Evolutionary conservation across 2,113 vertebrate species (phyloP), one percentile per base, ranked within the genome.

Genomic region (Crotophaga sulcirostris): DNA sequence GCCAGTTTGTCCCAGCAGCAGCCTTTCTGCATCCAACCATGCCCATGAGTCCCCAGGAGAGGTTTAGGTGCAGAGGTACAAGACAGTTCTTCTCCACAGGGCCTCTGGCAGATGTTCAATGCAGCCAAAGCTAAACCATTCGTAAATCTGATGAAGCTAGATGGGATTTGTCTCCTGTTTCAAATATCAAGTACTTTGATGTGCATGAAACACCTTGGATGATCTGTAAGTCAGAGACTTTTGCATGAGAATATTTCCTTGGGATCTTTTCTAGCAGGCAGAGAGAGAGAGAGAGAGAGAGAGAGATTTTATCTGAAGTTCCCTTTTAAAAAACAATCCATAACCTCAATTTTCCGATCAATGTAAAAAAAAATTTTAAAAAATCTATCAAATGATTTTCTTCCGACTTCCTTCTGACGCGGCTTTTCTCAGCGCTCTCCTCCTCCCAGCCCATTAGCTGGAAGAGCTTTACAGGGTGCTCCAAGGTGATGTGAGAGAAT

Each of bases 391-490:
- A 54, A 84, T 94, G 24, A 75, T 89, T 86, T 90, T 94, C 70
- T 56, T 79, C 75, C 81, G 76, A 54, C 70, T 86, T 79, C 79
- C 62, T 92, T 88, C 86, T 95, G 83, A 56, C 68, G 52, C n/a
- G 58, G 54, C 51, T 91, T 93, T 90, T 42, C 64, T 81, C 82
- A 64, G 88, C 19, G 13, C 77, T 64, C 86, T 89, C 81, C 60
- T 94, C 70, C 81, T 95, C 94, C 89, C 82, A 84, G 62, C 72
- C 76, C 6, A 21, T 94, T 94, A 96, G 73, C 78, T 94, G 93
- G 33, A 51, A 79, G 49, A 96, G 85, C 72, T 31, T 70, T 70
- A 40, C 54, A 28, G 66, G 78, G 58, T 77, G 84, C 93, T 94
- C 58, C 11, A 67, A 84, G 81, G 91, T 87, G 86, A 83, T 69